Evolutionary conservation across 2,888 invertebrate species (phyloP).

Genomic region (Ectemnius cavifrons): DNA sequence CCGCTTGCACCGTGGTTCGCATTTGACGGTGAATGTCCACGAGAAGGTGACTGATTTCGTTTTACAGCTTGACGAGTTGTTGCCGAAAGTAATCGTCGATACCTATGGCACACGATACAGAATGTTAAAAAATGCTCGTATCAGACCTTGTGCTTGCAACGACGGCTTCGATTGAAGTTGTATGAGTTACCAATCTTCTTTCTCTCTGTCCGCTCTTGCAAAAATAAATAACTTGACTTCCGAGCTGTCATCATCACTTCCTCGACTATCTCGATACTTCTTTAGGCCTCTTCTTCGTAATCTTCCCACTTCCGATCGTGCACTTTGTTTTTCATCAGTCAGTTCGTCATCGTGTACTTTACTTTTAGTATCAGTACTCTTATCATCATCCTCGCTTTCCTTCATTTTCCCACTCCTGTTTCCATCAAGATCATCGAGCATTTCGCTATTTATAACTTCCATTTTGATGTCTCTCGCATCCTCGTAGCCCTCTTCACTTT

Average conservation of each 20-base stretch:
- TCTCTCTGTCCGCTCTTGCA: slow-evolving; percentile 91
- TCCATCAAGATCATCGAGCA: slow-evolving; percentile 72
- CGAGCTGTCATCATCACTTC: slow-evolving; percentile 59
- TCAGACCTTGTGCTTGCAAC: no score
- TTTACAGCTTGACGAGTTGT: slow-evolving; percentile 16
- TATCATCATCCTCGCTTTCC: neutral
- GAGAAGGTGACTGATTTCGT: slow-evolving; percentile 54
- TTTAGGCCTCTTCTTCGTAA: slow-evolving; percentile 76
- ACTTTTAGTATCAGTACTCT: neutral
- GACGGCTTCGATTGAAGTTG: no score
- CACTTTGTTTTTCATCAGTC: slow-evolving; percentile 11
- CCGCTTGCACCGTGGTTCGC: slow-evolving; percentile 46
- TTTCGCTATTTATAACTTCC: slow-evolving; percentile 11
- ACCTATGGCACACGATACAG: slow-evolving; percentile 75
- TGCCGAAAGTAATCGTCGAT: slow-evolving; percentile 79
- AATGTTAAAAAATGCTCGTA: neutral
- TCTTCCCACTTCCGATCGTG: slow-evolving; percentile 50
- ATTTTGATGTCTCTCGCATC: slow-evolving; percentile 31
- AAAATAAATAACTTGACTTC: slow-evolving; percentile 81
- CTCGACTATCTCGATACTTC: slow-evolving; percentile 66
- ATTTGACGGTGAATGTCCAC: slow-evolving; percentile 9
- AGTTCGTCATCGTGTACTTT: neutral
- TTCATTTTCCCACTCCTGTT: slow-evolving; percentile 5
- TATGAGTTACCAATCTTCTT: slow-evolving; percentile 87
- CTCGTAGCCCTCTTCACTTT: slow-evolving; percentile 1